phyloP scores from a whole-genome alignment of 2,888 invertebrate genomes.

The Lasioglossum malachurum region DNA sequence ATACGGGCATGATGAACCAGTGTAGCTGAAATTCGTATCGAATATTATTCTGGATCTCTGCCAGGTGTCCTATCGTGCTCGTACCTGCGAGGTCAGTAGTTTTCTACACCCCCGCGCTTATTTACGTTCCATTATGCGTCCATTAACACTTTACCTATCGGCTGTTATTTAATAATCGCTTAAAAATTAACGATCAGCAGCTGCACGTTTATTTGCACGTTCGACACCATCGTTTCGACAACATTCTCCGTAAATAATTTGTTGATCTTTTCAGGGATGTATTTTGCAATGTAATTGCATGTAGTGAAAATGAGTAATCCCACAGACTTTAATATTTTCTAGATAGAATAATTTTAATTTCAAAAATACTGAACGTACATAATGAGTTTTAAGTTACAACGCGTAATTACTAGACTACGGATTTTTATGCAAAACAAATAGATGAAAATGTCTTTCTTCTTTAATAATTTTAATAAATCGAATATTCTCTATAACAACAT shows the following conservation, averaged over 20 bases:
- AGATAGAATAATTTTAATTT: no score
- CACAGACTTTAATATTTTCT: no score
- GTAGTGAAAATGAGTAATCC: no score
- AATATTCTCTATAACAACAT: background rate
- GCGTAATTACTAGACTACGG: background rate
- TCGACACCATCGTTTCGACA: background rate
- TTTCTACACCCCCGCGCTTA: constrained; percentile 69
- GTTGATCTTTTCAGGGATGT: background rate
- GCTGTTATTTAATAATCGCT: background rate
- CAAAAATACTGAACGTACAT: background rate
- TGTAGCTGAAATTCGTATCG: constrained; percentile 69
- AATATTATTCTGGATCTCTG: constrained; percentile 73
- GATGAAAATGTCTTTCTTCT: background rate
- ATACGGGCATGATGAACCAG: constrained; percentile 66
- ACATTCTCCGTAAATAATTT: background rate
- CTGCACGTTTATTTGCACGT: background rate
- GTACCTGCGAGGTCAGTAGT: constrained; percentile 50
- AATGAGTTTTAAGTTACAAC: background rate
- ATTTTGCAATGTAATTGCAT: background rate
- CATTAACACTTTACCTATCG: constrained; percentile 48
- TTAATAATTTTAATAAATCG: background rate
- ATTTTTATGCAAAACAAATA: background rate
- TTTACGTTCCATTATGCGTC: constrained; percentile 59
- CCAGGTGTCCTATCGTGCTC: constrained; percentile 64
- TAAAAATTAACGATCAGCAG: background rate